Evolutionary conservation across 2,888 invertebrate genomes (phyloP), one percentile per base, ranked within the genome.

Genomic region (Caenorhabditis sp.): DNA sequence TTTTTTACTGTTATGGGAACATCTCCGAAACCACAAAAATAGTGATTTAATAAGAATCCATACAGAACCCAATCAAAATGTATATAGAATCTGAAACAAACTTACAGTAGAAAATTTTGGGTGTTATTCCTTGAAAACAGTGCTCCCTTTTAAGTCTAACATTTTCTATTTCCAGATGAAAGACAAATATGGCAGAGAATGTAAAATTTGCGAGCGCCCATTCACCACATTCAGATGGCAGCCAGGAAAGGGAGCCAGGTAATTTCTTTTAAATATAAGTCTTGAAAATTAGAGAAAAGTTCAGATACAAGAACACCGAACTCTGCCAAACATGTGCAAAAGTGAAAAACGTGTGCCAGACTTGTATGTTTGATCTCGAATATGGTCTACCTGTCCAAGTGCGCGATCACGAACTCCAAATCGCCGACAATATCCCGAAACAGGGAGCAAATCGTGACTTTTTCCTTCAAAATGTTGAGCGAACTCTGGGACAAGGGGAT

Each of bases 141-240:
- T 14, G 38, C 38, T 7, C 38, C 8, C 7, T 38, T 53, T 2
- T 54, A 27, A 14, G 7, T 36, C 2, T 17, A 43, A 17, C 23
- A 25, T 57, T 56, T 56, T 20, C 17, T 20, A n/a, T 56, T 73
- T 91, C 62, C 89, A 95, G 95, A 95, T 94, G 12, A 95, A 95
- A 89, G 95, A 96, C 88, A 93, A 92, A 83, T 95, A 93, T 90
- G 96, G 96, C 0, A 94, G 94, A 87, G 95, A 95, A 88, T 96
- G 96, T 88, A 96, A 96, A 90, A 95, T 95, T 82, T 96, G 96
- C 89, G 91, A 92, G 58, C 91, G 96, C 54, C 96, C 96, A 0
- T 97, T 96, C 88, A 96, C 95, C 14, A 94, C 95, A 20, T 97
- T 96, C 89, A 92, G 96, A 43, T 96, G 96, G 95, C 95, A 95